These are phyloP conservation scores for Epistrophella euchroma DNA, from an alignment of 2,888 invertebrate species.

Conservation along the genomic window DNA sequence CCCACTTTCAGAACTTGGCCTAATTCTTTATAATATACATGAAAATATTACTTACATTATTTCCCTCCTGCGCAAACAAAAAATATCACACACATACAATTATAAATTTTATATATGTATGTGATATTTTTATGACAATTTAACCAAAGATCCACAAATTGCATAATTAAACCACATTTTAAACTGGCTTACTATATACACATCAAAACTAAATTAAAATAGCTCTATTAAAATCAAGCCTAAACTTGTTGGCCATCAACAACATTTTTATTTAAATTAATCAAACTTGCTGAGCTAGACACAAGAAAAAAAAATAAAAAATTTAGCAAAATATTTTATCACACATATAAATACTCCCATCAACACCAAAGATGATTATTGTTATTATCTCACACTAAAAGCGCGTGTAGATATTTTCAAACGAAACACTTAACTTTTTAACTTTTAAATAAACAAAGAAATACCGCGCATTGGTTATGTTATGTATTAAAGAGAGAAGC, in stretches of 20 bases:
- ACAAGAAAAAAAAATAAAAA: slow-evolving; percentile 1
- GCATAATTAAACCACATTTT: slow-evolving; percentile 27
- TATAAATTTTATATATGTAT: not conserved
- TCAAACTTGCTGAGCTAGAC: slow-evolving; percentile 22
- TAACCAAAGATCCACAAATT: not conserved
- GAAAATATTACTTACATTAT: not conserved
- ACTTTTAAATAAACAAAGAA: not conserved
- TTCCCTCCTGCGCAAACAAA: slow-evolving; percentile 12
- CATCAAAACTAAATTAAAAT: slow-evolving; percentile 13
- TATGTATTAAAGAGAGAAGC: not conserved
- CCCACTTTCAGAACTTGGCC: slow-evolving; percentile 38
- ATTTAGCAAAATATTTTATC: slow-evolving; percentile 21
- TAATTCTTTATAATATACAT: slow-evolving; percentile 2
- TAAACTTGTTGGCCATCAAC: slow-evolving; percentile 70
- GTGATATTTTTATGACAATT: not conserved
- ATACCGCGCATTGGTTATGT: slow-evolving; percentile 19
- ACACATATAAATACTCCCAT: slow-evolving; percentile 29
- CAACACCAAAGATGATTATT: slow-evolving; percentile 32
- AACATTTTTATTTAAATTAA: slow-evolving; percentile 74
- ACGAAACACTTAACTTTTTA: slow-evolving; percentile 19
- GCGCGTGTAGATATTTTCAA: slow-evolving; percentile 51
- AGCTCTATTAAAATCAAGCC: slow-evolving; percentile 25
- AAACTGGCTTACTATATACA: slow-evolving; percentile 21
- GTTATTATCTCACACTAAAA: slow-evolving; percentile 59
- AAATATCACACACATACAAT: not conserved